These are phyloP conservation scores for Temnopleurus reevesii DNA, from an alignment of 53 echinoderm and acorn worm genomes.

Conservation along the genomic window DNA sequence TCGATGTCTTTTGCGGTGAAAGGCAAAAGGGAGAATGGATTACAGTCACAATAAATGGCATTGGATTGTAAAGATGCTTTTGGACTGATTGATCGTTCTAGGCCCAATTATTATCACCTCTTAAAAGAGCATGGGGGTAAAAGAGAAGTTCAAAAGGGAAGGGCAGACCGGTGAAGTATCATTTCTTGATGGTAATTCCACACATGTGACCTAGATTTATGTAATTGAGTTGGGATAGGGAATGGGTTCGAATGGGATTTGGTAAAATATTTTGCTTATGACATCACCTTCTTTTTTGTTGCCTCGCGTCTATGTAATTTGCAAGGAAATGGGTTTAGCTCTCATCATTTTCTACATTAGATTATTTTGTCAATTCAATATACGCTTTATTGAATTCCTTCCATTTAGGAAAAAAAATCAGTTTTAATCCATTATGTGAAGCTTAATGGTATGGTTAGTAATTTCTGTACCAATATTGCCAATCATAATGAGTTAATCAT, in stretches of 20 bases:
- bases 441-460: too few relatives aligned
- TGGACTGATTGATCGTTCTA: constrained; percentile 12
- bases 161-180: background rate
- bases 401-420: too few relatives aligned
- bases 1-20: constrained; percentile 12
- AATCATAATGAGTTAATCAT: too few relatives aligned
- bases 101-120: constrained; percentile 21
- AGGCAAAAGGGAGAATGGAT: constrained; percentile 26
- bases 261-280: background rate
- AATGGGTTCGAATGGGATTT: background rate
- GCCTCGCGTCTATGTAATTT: background rate
- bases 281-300: constrained; percentile 9
- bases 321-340: background rate
- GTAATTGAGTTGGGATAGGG: background rate
- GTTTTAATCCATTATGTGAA: too few relatives aligned
- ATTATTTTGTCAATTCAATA: background rate
- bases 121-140: background rate
- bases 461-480: too few relatives aligned
- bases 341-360: background rate
- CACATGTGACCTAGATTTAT: constrained; percentile 31
- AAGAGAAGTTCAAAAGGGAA: background rate
- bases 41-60: constrained; percentile 28
- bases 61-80: background rate
- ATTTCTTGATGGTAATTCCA: background rate
- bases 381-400: too few relatives aligned